A percentile compares a stretch with the other conserved stretches of the same genome.
Conservation (phyloP, 2,888 invertebrate species). For the Chromoteleia sp. region DNA sequence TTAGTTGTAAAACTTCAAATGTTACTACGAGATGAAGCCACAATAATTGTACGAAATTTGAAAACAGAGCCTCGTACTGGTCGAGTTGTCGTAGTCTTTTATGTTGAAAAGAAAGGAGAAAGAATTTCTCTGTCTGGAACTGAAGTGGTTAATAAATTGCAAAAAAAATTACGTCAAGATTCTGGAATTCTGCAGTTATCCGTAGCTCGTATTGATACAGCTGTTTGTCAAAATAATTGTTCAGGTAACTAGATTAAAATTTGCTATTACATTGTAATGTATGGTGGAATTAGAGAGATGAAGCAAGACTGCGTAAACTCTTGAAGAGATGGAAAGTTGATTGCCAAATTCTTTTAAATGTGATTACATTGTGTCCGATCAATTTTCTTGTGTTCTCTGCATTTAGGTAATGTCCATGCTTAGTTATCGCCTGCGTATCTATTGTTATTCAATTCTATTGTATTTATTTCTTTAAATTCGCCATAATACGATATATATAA, state of each 20-base stretch:
- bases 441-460: too few species aligned
- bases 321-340: too few species aligned
- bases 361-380: too few species aligned
- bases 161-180: constrained; percentile 89
- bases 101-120: constrained; percentile 87
- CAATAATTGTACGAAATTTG: constrained; percentile 85
- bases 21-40: constrained; percentile 90
- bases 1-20: constrained; percentile 92
- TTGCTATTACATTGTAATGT: too few species aligned
- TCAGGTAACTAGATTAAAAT: constrained; percentile 86
- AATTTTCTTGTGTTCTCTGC: too few species aligned
- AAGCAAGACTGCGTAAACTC: too few species aligned
- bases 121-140: constrained; percentile 86
- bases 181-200: constrained; percentile 90
- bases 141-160: constrained; percentile 88
- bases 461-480: too few species aligned
- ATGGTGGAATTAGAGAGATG: constrained; percentile 24
- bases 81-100: constrained; percentile 88
- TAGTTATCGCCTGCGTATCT: too few species aligned
- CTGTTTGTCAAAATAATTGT: constrained; percentile 96
- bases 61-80: constrained; percentile 85
- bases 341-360: too few species aligned
- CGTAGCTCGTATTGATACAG: constrained; percentile 92
- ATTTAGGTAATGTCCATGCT: too few species aligned
- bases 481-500: too few species aligned